Base-by-base conservation (phyloP, 2,113 vertebrate species). In the Mesoclemmys tuberculata region DNA sequence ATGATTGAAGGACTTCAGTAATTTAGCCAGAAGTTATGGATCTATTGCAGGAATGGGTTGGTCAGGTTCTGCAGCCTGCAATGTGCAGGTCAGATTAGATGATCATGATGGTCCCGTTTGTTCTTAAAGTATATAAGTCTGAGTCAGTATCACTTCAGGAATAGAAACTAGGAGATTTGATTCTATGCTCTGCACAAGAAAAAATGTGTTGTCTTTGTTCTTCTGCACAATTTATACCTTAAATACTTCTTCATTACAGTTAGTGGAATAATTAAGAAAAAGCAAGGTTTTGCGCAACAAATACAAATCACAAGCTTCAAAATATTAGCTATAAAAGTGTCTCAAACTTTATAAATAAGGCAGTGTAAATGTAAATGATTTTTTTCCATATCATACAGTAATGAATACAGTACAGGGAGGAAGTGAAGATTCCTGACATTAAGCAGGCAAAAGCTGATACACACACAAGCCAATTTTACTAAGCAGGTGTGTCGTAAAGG, bases 341-440 rank as follows among this genome's bases (percentile, higher is more conserved):
- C n/a, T 75, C 58, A 51, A 78, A 78, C 58, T 58, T 54, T 68
- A 41, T 80, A 91, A 97, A 95, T 58, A 91, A 91, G 24, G 13
- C 7, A 82, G 27, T 64, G 41, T 51, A 16, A 41, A 86, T 81
- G 82, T 87, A 49, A 68, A 68, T 84, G 49, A 41, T 84, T 54
- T 10, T 41, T 82, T 87, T 88, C 75, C 31, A 54, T 87, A 82
- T 90, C 31, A 8, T 64, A 8, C 8, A n/a, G 8, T n/a, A 68
- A 68, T 68, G 64, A 68, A 68, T 16, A 8, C 35, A 64, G 61
- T 64, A 31, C 31, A 68, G 18, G 35, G 35, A 51, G 49, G 49
- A 51, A 51, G 49, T 51, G 49, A 68, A 68, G 8, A 14, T 68
- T 3, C 35, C 8, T 68, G 64, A n/a, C 8, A 68, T 68, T 68